Evolutionary conservation across 2,113 vertebrate genomes (phyloP), one percentile per base, ranked within the genome.

Genomic region (Oceanodroma tethys): DNA sequence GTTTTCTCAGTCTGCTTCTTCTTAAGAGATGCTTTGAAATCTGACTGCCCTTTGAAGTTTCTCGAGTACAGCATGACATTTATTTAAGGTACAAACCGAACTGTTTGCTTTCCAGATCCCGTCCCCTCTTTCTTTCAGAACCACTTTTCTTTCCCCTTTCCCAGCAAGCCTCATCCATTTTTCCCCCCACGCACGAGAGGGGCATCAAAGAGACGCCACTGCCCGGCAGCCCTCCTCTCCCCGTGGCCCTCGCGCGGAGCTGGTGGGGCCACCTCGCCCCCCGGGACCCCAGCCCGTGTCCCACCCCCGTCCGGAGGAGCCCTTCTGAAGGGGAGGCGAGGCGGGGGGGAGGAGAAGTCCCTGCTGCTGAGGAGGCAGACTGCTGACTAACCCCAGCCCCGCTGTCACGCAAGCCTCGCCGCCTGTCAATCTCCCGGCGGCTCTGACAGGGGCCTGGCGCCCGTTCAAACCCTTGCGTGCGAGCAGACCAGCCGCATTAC

Each of bases 381-480:
- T 98, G 97, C 98, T 98, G 98, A 98, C 95, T 96, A 98, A 99
- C 99, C 98, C 98, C 98, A 94, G 98, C 96, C 96, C 97, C 88
- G 95, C 98, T 99, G 99, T 99, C 99, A 99, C 99, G 99, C 99
- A 98, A 99, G 40, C 93, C 98, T 91, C 96, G 97, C 98, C 84
- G 98, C 98, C 98, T 98, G 98, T 99, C 99, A 99, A 98, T 99
- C 98, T 98, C 90, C 90, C 96, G 85, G 97, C 96, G 96, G 98
- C 98, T 98, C 98, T 99, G 99, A 99, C 99, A 98, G 98, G 78
- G 96, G 45, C 95, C 96, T 99, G 99, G 99, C 98, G 34, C 93
- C 53, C 58, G 42, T 98, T 98, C 99, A 99, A 98, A 91, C 97
- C 98, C 98, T 99, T 99, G 99, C 99, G 99, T 99, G 99, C 99